A percentile compares a stretch with the other conserved stretches of the same genome.
phyloP scores from a whole-genome alignment of 2,888 invertebrate genomes.

The Idaea biselata region DNA sequence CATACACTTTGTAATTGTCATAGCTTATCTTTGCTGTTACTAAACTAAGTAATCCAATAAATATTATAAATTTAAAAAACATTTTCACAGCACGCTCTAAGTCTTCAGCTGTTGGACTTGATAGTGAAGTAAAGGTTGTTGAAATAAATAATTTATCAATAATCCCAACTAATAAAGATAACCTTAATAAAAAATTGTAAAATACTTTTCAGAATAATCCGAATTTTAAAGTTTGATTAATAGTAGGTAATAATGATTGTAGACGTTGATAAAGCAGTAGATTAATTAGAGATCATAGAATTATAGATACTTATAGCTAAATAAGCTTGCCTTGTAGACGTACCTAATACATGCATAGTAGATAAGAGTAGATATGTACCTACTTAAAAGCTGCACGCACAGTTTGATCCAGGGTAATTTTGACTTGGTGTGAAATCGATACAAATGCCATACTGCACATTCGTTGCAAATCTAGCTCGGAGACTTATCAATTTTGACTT shows the following conservation, averaged over 20 bases:
- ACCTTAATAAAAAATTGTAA: neutral
- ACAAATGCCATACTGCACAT: no score
- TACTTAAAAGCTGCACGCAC: no score
- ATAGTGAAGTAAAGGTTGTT: neutral
- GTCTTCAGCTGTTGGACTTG: conserved; percentile 5
- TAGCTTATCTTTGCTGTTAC: conserved; percentile 50
- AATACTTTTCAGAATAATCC: conserved; percentile 2
- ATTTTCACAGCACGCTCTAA: conserved; percentile 22
- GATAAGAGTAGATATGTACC: no score
- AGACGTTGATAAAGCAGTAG: neutral
- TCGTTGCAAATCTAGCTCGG: no score
- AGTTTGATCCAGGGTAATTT: no score
- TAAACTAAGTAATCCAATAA: conserved; percentile 23
- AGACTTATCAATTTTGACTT: no score
- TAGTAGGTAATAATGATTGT: neutral
- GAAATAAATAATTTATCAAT: conserved; percentile 4
- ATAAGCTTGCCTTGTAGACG: neutral
- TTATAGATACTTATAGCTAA: neutral
- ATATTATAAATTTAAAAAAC: conserved; percentile 16
- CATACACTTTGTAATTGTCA: conserved; percentile 80
- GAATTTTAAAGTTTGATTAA: conserved; percentile 8
- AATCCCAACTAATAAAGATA: conserved; percentile 16
- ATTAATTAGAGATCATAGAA: neutral
- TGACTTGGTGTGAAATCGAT: no score
- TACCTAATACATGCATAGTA: no score